Base-by-base conservation (phyloP, 2,888 invertebrate species). In the Clunio marinus region DNA sequence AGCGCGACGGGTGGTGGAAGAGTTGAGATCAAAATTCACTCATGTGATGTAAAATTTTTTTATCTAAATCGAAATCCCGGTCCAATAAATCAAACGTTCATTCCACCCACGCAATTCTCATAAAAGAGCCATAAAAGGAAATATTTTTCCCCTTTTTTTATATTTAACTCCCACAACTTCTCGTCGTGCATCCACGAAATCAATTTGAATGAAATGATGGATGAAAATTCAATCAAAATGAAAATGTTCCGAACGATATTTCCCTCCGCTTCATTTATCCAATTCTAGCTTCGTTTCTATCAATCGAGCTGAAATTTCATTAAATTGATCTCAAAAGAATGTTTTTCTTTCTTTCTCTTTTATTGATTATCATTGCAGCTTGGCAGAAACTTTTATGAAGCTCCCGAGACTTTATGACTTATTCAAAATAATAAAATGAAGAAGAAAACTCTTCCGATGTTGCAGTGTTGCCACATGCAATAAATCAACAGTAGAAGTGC, bases 151-250 rank as follows among this genome's bases (percentile, higher is more conserved):
- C n/a, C n/a, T n/a, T n/a, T n/a, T n/a, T n/a, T 5, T 5, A 13
- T 2, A 13, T 41, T 15, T 41, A 32, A 32, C 32, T 41, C 41
- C 10, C 41, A 32, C n/a, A n/a, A n/a, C n/a, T n/a, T n/a, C n/a
- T n/a, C n/a, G n/a, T n/a, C 59, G 28, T n/a, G 32, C 15, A 15
- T 28, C 15, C n/a, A 8, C 5, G 37, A 37, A 60, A 32, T 57
- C 57, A 57, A 57, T 57, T 57, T 57, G 57, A 57, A 57, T 57
- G 57, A 57, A 57, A 57, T 57, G 57, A 57, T 57, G 57, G 25
- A 57, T 57, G 57, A 57, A 57, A 57, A 25, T 57, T 57, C 57
- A 57, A 57, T 57, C 57, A 57, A 51, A 51, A n/a, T 17, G 51
- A 22, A 51, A 51, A 32, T 32, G 4, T 32, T 10, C 10, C 32